phyloP scores from a whole-genome alignment of 1,140 invertebrate genomes.

The Drosophila busckii region DNA sequence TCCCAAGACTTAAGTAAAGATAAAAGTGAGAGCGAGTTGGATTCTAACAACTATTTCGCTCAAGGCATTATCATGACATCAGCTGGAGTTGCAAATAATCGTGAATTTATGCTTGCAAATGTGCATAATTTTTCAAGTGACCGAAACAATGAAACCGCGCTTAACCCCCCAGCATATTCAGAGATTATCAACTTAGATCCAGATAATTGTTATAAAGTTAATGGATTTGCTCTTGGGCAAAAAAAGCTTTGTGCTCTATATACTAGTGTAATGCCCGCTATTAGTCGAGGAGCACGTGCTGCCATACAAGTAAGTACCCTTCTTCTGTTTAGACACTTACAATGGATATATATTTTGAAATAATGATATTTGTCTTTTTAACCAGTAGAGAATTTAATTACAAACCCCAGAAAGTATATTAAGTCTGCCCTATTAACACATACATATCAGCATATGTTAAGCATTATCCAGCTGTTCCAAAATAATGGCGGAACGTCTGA shows the following conservation, averaged over 20 bases:
- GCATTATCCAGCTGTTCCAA: no score
- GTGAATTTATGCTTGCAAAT: conserved; percentile 47
- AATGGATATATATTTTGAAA: no score
- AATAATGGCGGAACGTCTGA: no score
- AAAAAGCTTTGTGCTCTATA: conserved; percentile 87
- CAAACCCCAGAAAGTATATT: no score
- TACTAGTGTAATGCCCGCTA: conserved; percentile 86
- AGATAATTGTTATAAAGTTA: conserved; percentile 81
- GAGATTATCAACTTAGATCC: conserved; percentile 72
- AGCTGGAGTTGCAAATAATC: conserved; percentile 34
- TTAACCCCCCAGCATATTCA: conserved; percentile 38
- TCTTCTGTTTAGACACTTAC: no score
- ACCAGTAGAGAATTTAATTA: no score
- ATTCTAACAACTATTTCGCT: conserved; percentile 33
- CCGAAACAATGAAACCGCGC: conserved; percentile 32
- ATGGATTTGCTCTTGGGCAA: conserved; percentile 85
- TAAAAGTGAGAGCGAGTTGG: conserved; percentile 18
- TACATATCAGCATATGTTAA: no score
- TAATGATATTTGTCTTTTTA: no score
- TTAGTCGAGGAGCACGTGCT: conserved; percentile 83
- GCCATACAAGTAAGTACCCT: conserved; percentile 80
- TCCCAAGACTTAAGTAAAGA: conserved; percentile 48
- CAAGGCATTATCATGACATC: conserved; percentile 56
- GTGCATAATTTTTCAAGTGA: conserved; percentile 35
- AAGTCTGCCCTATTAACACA: no score